phyloP scores from a whole-genome alignment of 2,797 vertebrate genomes.

The Platalea minor region DNA sequence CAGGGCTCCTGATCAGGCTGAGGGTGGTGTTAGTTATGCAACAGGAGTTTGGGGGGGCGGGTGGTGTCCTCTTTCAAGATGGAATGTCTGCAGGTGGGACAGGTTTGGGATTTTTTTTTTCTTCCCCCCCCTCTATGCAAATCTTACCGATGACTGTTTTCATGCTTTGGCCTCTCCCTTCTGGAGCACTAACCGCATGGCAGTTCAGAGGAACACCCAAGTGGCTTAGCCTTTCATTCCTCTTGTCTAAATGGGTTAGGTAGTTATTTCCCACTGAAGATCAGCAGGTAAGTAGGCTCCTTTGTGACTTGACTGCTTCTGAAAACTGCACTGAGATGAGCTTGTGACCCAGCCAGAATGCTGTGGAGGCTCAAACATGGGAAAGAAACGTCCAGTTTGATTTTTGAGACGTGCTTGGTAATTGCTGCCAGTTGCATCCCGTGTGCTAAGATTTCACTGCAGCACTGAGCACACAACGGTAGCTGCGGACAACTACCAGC shows the following conservation, averaged over 20 bases:
- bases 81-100: conserved; percentile 26
- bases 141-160: conserved; percentile 30
- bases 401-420: rapidly evolving
- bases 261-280: not conserved
- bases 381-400: not conserved
- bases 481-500: not conserved
- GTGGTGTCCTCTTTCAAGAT: not conserved
- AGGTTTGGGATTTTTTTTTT: not conserved
- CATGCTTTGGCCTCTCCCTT: not conserved
- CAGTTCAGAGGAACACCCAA: not conserved
- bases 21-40: not conserved
- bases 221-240: not conserved
- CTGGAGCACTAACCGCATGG: not conserved
- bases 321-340: not conserved
- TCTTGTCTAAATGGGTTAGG: not conserved
- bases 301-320: not conserved
- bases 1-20: not conserved
- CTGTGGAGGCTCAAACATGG: not conserved
- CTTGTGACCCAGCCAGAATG: not conserved
- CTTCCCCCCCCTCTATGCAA: not conserved
- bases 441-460: not conserved
- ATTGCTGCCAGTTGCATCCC: not conserved
- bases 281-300: not conserved
- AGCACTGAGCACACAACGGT: not conserved
- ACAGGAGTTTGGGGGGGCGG: not conserved